Conservation (phyloP, 2,888 invertebrate species). For the Corbicula japonica region DNA sequence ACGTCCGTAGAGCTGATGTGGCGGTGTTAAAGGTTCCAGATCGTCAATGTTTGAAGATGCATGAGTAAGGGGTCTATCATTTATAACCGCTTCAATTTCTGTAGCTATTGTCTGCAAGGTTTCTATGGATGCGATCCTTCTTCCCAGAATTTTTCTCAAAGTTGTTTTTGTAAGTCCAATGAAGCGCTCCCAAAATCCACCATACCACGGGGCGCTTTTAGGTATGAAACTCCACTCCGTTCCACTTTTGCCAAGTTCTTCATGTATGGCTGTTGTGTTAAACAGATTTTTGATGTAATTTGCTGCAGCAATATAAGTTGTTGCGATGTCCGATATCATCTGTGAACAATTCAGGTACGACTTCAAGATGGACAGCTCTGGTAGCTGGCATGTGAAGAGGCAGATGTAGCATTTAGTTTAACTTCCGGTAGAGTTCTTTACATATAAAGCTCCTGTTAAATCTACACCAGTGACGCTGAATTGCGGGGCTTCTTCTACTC, state of each 20-base stretch:
- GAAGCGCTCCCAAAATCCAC: constrained; percentile 65
- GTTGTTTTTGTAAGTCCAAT: constrained; percentile 50
- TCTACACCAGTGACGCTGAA: no score
- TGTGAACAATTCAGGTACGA: no score
- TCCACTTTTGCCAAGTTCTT: constrained; percentile 3
- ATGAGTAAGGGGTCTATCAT: constrained; percentile 59
- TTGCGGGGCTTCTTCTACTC: no score
- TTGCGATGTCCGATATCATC: constrained; percentile 8
- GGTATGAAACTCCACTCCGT: constrained; percentile 59
- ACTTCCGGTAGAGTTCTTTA: no score
- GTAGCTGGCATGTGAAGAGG: no score
- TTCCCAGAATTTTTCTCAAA: constrained; percentile 43
- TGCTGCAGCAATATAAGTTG: not conserved
- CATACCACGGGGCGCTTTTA: constrained; percentile 60
- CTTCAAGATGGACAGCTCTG: no score
- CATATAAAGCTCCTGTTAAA: no score
- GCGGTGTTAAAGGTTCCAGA: constrained; percentile 48
- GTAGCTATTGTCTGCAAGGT: constrained; percentile 44
- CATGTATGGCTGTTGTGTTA: not conserved
- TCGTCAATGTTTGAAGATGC: constrained; percentile 28
- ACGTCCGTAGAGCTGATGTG: constrained; percentile 50
- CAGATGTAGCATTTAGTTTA: no score
- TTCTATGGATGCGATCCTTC: constrained; percentile 25
- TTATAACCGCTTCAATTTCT: constrained; percentile 60
- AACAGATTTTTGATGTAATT: not conserved